Evolutionary conservation across 2,797 vertebrate genomes (phyloP).

Genomic region (Chaunax sp.): DNA sequence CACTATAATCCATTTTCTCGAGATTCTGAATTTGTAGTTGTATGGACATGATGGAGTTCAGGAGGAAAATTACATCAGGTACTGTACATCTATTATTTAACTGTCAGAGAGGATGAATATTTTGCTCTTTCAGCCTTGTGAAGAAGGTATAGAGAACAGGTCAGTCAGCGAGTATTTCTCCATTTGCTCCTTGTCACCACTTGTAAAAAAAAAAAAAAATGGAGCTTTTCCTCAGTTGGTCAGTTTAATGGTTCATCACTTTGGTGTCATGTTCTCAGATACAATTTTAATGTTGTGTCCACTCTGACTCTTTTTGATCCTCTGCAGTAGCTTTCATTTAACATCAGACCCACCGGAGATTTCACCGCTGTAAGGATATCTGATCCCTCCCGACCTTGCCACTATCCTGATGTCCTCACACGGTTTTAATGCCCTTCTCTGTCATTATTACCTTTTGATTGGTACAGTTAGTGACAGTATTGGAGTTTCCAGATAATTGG

Average conservation of each 20-base stretch:
- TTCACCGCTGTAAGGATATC: slow-evolving; percentile 29
- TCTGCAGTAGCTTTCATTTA: slow-evolving; percentile 34
- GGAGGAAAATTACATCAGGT: slow-evolving; percentile 67
- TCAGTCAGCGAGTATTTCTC: slow-evolving; percentile 63
- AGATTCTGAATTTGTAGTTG: slow-evolving; percentile 70
- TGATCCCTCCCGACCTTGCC: slow-evolving; percentile 55
- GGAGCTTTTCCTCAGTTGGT: slow-evolving; percentile 42
- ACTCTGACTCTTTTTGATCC: slow-evolving; percentile 50
- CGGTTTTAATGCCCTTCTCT: slow-evolving; percentile 48
- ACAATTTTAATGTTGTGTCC: slow-evolving; percentile 58
- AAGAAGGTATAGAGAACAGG: slow-evolving; percentile 58
- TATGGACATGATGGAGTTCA: slow-evolving; percentile 73
- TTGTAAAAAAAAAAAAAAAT: slow-evolving; percentile 62
- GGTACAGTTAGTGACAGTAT: slow-evolving; percentile 60
- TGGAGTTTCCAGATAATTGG: slow-evolving; percentile 60
- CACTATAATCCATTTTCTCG: slow-evolving; percentile 69
- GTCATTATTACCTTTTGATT: slow-evolving; percentile 62
- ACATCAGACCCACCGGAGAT: slow-evolving; percentile 34
- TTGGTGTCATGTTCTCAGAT: slow-evolving; percentile 50
- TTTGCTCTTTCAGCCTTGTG: slow-evolving; percentile 69
- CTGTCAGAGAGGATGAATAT: slow-evolving; percentile 79
- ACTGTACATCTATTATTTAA: slow-evolving; percentile 80
- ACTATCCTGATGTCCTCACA: slow-evolving; percentile 32
- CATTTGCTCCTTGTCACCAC: slow-evolving; percentile 72
- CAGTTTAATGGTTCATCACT: slow-evolving; percentile 57